Base-by-base conservation (phyloP, 2,113 vertebrate genomes). In the western clawed frog (Xenopus tropicalis) region DNA sequence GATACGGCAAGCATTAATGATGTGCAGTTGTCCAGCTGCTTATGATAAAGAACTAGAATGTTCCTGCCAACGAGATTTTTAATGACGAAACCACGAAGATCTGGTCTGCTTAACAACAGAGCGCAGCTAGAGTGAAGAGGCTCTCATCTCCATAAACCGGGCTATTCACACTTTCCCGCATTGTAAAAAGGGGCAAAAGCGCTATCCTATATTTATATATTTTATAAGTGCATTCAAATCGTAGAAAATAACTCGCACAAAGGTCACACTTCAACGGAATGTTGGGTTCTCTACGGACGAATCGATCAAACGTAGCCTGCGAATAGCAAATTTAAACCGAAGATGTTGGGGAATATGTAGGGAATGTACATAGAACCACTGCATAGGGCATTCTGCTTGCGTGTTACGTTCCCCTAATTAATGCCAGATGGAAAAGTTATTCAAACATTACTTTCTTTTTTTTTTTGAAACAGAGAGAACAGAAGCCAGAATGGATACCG, bases 391-490 rank as follows among this genome's bases (percentile, higher is more conserved):
- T 37, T 83, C 85, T 83, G 86, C 85, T 75, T 83, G 83, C 88
- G 86, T 83, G 85, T 82, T 75, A 68, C 80, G 79, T 46, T 85
- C 75, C 78, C 58, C 0, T 90, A 87, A 90, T 87, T 67, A 66
- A 85, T 85, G 87, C 87, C 90, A 91, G 88, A 86, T 89, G 86
- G 83, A 84, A 73, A 82, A 84, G 81, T 81, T 85, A 85, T 82
- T 83, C 77, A 43, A 78, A 87, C 81, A 82, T 85, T 83, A 87
- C 85, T 83, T 88, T 29, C 74, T 81, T 37, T 37, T 37, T 37
- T 37, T 37, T 37, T 4, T 37, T 37, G n/a, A n/a, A n/a, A 69
- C 78, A 86, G 82, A 72, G 81, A 78, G 83, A 89, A 88, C 90
- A 87, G 85, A 87, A 90, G 83, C 82, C 77, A 59, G 81, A 84